Evolutionary conservation across 2,888 invertebrate species (phyloP).

Genomic region (Acronicta leporina): DNA sequence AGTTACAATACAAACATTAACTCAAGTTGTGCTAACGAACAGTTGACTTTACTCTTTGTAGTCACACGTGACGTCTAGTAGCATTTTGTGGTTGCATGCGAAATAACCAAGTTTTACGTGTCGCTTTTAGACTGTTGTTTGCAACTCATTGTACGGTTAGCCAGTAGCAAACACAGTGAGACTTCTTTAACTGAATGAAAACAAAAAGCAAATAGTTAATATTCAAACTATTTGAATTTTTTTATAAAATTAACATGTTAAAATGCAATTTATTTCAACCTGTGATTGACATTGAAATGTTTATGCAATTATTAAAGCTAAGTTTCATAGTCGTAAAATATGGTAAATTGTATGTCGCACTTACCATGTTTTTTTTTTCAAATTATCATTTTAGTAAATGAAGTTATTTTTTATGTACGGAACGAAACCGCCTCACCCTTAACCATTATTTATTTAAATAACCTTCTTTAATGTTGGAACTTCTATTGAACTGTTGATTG

Average conservation of each 20-base stretch:
- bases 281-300: too few relatives aligned
- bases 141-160: slow-evolving; percentile 19
- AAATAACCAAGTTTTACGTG: slow-evolving; percentile 49
- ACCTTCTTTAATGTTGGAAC: slow-evolving; percentile 49
- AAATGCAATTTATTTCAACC: too few relatives aligned
- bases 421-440: slow-evolving; percentile 26
- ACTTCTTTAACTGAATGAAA: background rate
- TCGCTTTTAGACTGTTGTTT: slow-evolving; percentile 20
- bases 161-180: background rate
- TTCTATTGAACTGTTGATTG: slow-evolving; percentile 68
- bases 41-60: slow-evolving; percentile 28
- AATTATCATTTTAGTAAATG: too few relatives aligned
- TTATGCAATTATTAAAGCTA: too few relatives aligned
- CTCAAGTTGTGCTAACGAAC: slow-evolving; percentile 39
- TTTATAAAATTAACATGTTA: too few relatives aligned
- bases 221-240: too few relatives aligned
- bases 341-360: too few relatives aligned
- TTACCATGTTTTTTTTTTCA: too few relatives aligned
- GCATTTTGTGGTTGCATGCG: slow-evolving; percentile 37
- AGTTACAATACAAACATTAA: slow-evolving; percentile 14
- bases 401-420: slow-evolving; percentile 16
- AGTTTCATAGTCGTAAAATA: too few relatives aligned
- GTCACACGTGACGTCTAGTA: slow-evolving; percentile 29
- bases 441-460: slow-evolving; percentile 51
- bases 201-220: too few relatives aligned